phyloP scores from a whole-genome alignment of 37 sponge, comb jelly and placozoan genomes.

The Halichondria panicea region DNA sequence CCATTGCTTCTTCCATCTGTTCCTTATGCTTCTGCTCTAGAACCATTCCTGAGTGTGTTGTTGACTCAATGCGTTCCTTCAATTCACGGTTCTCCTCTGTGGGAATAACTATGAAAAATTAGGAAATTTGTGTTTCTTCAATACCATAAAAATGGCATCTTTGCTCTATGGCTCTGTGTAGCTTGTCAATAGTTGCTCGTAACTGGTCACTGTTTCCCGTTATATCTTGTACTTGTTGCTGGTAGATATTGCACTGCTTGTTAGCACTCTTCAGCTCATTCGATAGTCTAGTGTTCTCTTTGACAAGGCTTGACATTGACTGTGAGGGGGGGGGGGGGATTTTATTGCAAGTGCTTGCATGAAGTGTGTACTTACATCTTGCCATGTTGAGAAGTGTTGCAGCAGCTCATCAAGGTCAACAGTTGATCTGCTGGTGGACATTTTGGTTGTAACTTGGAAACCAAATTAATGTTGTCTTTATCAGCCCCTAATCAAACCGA shows the following conservation, averaged over 20 bases:
- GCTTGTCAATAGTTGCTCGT: conserved; percentile 22
- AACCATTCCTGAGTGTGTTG: conserved; percentile 11
- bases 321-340: neutral
- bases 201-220: conserved; percentile 24
- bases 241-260: conserved; percentile 8
- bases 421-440: neutral
- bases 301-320: too few relatives aligned
- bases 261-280: conserved; percentile 31
- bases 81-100: conserved; percentile 1
- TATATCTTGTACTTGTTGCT: conserved; percentile 2
- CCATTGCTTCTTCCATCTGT: conserved; percentile 63
- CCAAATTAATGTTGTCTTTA: too few relatives aligned
- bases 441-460: neutral
- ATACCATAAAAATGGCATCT: conserved; percentile 57
- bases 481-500: too few relatives aligned
- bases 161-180: conserved; percentile 26
- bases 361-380: conserved; percentile 48
- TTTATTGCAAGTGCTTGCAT: neutral
- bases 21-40: conserved; percentile 54
- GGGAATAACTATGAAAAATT: neutral
- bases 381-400: conserved; percentile 33
- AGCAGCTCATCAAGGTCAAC: conserved; percentile 42
- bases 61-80: conserved; percentile 36
- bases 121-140: too few relatives aligned
- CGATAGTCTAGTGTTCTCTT: conserved; percentile 27